Conservation (phyloP, 2,113 vertebrate genomes). For the Gallinago undulata region DNA sequence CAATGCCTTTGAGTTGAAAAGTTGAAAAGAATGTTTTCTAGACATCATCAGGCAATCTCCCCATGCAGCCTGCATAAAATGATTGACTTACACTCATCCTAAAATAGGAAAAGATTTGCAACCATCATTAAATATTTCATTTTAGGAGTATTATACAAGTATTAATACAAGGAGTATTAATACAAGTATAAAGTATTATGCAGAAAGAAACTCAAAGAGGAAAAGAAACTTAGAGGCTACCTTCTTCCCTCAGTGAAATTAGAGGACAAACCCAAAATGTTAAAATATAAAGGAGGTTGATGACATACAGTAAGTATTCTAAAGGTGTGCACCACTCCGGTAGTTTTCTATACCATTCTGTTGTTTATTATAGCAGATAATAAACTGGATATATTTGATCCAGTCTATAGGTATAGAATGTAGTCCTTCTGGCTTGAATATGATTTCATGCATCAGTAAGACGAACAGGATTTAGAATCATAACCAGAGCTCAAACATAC, state of each 20-base stretch:
- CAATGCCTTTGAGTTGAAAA: conserved; percentile 70
- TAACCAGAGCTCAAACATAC: background rate
- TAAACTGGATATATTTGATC: background rate
- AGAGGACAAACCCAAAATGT: background rate
- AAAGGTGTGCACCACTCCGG: background rate
- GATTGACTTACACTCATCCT: background rate
- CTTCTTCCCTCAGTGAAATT: background rate
- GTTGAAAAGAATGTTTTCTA: conserved; percentile 66
- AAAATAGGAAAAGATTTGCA: background rate
- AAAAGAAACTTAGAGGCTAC: background rate
- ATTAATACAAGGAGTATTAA: no score
- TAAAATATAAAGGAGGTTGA: background rate
- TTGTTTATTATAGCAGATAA: background rate
- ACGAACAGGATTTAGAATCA: background rate
- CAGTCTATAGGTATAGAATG: background rate
- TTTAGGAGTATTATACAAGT: background rate
- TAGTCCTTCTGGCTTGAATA: background rate
- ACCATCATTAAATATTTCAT: background rate
- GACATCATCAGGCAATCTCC: conserved; percentile 72
- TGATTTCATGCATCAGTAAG: background rate
- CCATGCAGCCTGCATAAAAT: conserved; percentile 70
- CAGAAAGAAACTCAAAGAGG: background rate
- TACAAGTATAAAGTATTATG: background rate
- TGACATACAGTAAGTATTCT: background rate
- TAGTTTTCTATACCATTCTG: background rate